Base-by-base conservation (phyloP, 92 coral and sea anemone species). In the Porites divaricata region DNA sequence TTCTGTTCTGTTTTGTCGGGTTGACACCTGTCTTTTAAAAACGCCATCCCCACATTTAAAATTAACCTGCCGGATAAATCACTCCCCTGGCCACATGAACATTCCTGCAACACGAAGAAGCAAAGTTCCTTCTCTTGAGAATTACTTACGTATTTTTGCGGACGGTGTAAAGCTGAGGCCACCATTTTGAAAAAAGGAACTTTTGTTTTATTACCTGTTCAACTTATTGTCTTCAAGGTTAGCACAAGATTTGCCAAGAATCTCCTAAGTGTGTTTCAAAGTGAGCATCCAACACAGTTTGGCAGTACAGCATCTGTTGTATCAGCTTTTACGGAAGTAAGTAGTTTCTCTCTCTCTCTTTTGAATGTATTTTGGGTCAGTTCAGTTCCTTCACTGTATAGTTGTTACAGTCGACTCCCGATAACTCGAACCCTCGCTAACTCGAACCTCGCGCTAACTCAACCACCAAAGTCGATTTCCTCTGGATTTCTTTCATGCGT, bases 221-320 rank as follows among this genome's bases (percentile, higher is more conserved):
- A 1, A 19, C 6, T 20, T 35, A 14, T 50, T 23, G 9, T 61
- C 21, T 61, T 8, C 6, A 84, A 97, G 99, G 99, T 97, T 22
- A 97, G 99, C 79, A 92, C 99, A 19, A 95, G 90, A 74, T 97
- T 97, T 69, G 99, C 99, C 21, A 92, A 91, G 74, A 98, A 91
- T 77, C 92, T 96, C 7, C 91, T 96, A 56, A 85, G 85, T 22
- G 96, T 96, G 57, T 96, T 96, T 77, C 93, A 96, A 85, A 91
- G 90, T n/a, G 98, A 96, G 59, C 94, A 89, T 67, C 90, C 98
- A 41, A 85, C 89, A 45, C 98, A 95, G 91, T 96, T 96, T 79
- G 99, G 99, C 17, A 95, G 98, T 71, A 96, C 99, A 14, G 99
- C 98, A 14, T 93, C 99, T 2, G 99, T 96, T 11, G 99, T 96